Evolutionary conservation across 1,140 invertebrate genomes (phyloP).

Genomic region (Lepidurus packardi): DNA sequence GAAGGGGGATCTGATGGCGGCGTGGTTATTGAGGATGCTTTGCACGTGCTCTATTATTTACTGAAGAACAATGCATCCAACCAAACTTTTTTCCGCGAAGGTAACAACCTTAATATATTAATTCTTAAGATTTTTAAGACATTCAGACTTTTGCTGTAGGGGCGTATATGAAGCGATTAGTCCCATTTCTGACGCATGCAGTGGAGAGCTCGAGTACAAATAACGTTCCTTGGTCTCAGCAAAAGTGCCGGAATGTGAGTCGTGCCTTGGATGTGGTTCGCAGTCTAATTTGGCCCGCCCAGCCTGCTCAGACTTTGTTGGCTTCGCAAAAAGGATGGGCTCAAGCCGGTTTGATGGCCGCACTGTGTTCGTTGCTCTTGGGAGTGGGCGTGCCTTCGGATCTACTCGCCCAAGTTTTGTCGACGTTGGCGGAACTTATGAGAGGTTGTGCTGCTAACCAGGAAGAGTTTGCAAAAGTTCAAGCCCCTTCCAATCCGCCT

Average conservation of each 20-base stretch:
- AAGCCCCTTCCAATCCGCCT: conserved; percentile 78
- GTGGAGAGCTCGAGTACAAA: conserved; percentile 53
- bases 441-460: conserved; percentile 86
- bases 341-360: conserved; percentile 70
- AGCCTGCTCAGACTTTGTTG: conserved; percentile 66
- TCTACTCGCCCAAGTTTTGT: conserved; percentile 92
- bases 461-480: conserved; percentile 82
- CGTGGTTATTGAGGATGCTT: conserved; percentile 96
- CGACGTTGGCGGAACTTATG: conserved; percentile 89
- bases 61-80: conserved; percentile 94
- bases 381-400: conserved; percentile 93
- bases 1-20: conserved; percentile 93
- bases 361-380: conserved; percentile 86
- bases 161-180: conserved; percentile 81
- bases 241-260: conserved; percentile 85
- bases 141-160: conserved; percentile 43
- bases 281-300: conserved; percentile 80
- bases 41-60: conserved; percentile 89
- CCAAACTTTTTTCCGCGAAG: conserved; percentile 98
- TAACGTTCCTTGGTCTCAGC: conserved; percentile 77
- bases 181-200: conserved; percentile 77
- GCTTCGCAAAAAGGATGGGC: conserved; percentile 86
- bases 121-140: conserved; percentile 1
- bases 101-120: conserved; percentile 41
- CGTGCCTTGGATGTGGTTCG: conserved; percentile 59